These are phyloP conservation scores for Eretmochelys imbricata DNA, from an alignment of 2,113 vertebrate genomes.

Conservation along the genomic window DNA sequence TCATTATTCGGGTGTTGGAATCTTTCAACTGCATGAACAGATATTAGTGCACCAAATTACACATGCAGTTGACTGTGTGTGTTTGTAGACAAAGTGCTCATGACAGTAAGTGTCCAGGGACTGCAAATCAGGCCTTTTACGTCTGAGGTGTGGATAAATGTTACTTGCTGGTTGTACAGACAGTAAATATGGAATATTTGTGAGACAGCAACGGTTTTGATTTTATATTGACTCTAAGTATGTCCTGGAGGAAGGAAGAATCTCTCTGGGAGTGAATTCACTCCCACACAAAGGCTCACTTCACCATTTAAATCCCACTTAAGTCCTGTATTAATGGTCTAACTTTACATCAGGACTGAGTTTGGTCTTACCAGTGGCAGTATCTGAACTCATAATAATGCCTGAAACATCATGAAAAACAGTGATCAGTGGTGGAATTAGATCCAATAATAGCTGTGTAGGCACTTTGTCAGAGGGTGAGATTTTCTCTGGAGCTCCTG, in stretches of 20 bases:
- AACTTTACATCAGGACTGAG: slow-evolving; percentile 44
- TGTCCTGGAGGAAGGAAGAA: slow-evolving; percentile 18
- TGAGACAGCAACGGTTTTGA: not conserved
- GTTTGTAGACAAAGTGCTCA: not conserved
- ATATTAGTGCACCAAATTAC: not conserved
- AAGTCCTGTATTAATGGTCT: slow-evolving; percentile 39
- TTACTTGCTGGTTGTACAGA: not conserved
- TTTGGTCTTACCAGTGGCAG: not conserved
- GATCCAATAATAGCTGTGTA: not conserved
- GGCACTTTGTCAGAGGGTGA: not conserved
- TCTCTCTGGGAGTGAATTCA: slow-evolving; percentile 26
- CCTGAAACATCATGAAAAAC: not conserved
- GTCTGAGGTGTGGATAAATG: not conserved
- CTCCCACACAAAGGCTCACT: not conserved
- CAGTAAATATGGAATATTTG: not conserved
- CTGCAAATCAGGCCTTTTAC: not conserved
- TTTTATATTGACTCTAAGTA: not conserved
- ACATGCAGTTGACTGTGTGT: fast-evolving
- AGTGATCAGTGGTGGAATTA: slow-evolving; percentile 24
- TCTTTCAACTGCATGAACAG: not conserved
- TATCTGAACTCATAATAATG: slow-evolving; percentile 13
- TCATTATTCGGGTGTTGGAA: not conserved
- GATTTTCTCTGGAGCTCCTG: not conserved
- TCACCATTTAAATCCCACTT: slow-evolving; percentile 14
- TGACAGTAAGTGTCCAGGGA: not conserved